phyloP scores from a whole-genome alignment of 1,140 invertebrate species.

The Patella vulgata region DNA sequence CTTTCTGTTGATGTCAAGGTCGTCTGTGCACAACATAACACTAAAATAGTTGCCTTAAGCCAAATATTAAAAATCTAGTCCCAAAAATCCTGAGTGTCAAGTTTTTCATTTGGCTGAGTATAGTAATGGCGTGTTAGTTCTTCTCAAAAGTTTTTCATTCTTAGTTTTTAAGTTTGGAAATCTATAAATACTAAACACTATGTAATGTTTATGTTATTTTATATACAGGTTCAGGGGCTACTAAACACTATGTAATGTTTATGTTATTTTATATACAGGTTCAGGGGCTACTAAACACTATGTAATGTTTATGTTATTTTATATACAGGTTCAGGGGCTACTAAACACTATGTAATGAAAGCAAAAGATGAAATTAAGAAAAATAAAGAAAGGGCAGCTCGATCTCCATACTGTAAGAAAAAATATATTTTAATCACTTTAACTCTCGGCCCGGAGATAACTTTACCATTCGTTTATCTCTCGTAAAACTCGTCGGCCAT shows the following conservation, averaged over 20 bases:
- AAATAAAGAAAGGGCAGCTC: conserved; percentile 41
- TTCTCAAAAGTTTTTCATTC: background rate
- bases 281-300: conserved; percentile 60
- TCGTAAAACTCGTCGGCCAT: too few relatives aligned
- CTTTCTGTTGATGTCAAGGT: too few relatives aligned
- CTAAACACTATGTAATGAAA: conserved; percentile 60
- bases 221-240: too few relatives aligned
- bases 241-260: background rate
- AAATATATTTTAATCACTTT: background rate
- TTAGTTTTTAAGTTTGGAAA: background rate
- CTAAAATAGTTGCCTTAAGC: too few relatives aligned
- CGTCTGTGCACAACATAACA: too few relatives aligned
- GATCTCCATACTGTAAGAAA: background rate
- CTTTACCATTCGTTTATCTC: too few relatives aligned
- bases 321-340: conserved; percentile 56
- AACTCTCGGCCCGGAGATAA: too few relatives aligned
- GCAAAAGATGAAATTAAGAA: conserved; percentile 63
- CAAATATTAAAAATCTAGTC: too few relatives aligned
- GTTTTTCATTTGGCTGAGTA: too few relatives aligned
- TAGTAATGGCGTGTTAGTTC: background rate
- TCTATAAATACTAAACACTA: background rate
- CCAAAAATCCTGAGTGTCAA: background rate
- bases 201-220: background rate
- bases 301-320: conserved; percentile 39
- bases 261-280: too few relatives aligned